Base-by-base conservation (phyloP, 2,888 invertebrate species). In the Pherbina coryleti region DNA sequence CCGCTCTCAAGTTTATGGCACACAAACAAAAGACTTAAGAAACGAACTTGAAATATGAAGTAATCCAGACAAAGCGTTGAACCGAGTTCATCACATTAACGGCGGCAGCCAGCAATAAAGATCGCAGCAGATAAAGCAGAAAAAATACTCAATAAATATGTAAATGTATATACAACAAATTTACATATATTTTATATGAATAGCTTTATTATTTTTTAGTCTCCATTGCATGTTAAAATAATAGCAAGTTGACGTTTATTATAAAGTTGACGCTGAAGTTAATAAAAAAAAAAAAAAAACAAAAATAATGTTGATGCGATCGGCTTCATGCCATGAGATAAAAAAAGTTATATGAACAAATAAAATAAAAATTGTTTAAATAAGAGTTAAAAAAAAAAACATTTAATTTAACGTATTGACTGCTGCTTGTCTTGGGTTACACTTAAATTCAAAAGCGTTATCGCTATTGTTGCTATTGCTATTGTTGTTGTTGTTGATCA, bases 1-100 rank as follows among this genome's bases (percentile, higher is more conserved):
- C n/a, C n/a, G n/a, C n/a, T n/a, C n/a, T n/a, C n/a, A n/a, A n/a
- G n/a, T n/a, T n/a, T n/a, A n/a, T n/a, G n/a, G 64, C 19, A 19
- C 14, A 9, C 49, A 79, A 76, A 76, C 66, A 77, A 79, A 75
- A 79, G 75, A 77, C 57, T 75, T 66, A 77, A 69, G 77, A 19
- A 70, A 71, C 77, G 53, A 79, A 72, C 75, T 17, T 75, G 67
- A 66, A 57, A 31, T 71, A 76, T 67, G 53, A 37, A 22, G 28
- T 53, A 37, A 64, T 64, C 25, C 19, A n/a, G 19, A 49, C 44
- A 44, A 44, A 44, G 14, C 44, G 44, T 44, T 44, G 44, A 44
- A 44, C 44, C 14, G 44, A 44, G 44, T 44, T 44, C 11, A 44
- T 11, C 44, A 44, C 44, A 14, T 44, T 44, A 62, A 60, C 55